A percentile compares a stretch with the other conserved stretches of the same genome.
Conservation (phyloP, 2,113 vertebrate species). For the Syngnathoides biaculeatus region DNA sequence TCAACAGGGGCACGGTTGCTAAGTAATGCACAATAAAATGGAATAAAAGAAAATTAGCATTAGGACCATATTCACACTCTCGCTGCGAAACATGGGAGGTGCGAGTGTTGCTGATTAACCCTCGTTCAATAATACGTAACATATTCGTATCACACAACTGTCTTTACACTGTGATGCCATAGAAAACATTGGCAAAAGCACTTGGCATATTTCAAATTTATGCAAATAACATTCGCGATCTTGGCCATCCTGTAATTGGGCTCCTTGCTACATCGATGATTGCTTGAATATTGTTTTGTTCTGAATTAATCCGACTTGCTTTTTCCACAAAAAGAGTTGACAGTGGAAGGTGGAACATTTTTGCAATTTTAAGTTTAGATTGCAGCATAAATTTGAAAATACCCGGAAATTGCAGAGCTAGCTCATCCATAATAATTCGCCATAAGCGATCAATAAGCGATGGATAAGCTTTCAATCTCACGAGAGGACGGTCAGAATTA, state of each 20-base stretch:
- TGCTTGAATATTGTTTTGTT: not conserved
- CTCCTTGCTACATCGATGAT: not conserved
- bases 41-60: conserved; percentile 5
- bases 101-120: conserved; percentile 6
- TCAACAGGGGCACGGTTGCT: not conserved
- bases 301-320: not conserved
- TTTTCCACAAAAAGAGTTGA: not conserved
- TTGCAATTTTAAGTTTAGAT: not conserved
- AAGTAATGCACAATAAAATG: conserved; percentile 19
- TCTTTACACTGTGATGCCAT: conserved; percentile 44
- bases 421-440: conserved; percentile 18
- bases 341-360: too few species aligned
- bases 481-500: conserved; percentile 84
- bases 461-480: conserved; percentile 66
- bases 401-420: conserved; percentile 16
- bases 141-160: conserved; percentile 12
- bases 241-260: not conserved
- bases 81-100: conserved; percentile 1
- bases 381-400: conserved; percentile 12
- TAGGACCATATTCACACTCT: conserved; percentile 5
- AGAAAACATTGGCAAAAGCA: conserved; percentile 66
- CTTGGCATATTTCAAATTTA: conserved; percentile 48
- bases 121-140: conserved; percentile 3
- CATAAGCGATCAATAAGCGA: too few species aligned
- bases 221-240: not conserved